Evolutionary conservation across 1,140 invertebrate species (phyloP).

Genomic region (Aphelinus certus): DNA sequence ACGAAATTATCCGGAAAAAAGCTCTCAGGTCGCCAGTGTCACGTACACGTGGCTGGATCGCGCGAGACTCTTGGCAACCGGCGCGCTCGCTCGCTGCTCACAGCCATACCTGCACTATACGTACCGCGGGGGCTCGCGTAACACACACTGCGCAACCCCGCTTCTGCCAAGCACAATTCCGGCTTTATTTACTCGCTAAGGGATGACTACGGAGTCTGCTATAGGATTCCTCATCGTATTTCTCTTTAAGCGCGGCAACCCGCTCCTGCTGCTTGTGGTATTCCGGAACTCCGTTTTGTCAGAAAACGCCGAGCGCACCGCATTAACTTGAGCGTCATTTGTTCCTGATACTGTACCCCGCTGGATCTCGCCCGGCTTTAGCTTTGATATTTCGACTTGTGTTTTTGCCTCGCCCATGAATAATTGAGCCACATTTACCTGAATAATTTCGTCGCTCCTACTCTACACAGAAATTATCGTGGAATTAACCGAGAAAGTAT

Average conservation of each 20-base stretch:
- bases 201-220: constrained; percentile 7
- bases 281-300: background rate
- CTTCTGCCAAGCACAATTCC: background rate
- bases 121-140: background rate
- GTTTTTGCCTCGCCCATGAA: no score
- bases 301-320: background rate
- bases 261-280: no score
- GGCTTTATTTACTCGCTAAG: constrained; percentile 17
- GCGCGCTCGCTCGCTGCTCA: no score
- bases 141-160: background rate
- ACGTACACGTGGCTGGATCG: background rate
- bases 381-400: no score
- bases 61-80: constrained; percentile 13
- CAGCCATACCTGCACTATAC: background rate
- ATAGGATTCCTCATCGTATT: constrained; percentile 8
- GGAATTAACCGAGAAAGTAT: no score
- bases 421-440: no score
- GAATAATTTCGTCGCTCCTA: no score
- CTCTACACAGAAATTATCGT: no score
- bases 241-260: background rate
- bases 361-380: no score
- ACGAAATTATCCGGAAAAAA: constrained; percentile 14
- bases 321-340: background rate
- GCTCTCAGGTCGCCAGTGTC: background rate
- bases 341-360: background rate